These are phyloP conservation scores for Cydia splendana DNA, from an alignment of 1,140 invertebrate species.

Conservation along the genomic window DNA sequence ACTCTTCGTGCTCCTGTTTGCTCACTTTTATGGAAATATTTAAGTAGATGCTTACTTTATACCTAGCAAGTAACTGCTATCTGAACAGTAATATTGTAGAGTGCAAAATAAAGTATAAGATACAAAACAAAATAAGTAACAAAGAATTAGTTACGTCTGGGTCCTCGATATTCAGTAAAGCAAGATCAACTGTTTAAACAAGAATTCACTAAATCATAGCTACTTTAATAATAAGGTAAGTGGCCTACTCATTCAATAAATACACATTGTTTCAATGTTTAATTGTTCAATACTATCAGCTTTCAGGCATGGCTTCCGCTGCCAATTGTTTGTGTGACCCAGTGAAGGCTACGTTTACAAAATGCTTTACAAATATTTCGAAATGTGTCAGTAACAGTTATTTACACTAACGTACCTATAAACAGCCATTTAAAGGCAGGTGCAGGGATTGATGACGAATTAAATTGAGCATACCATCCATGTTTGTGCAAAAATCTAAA, in stretches of 20 bases:
- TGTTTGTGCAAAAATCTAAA: too few species aligned
- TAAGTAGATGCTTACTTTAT: too few species aligned
- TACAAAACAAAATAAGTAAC: too few species aligned
- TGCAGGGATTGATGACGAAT: too few species aligned
- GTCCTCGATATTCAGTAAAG: not conserved
- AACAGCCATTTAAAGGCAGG: too few species aligned
- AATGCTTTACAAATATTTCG: not conserved
- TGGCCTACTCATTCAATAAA: constrained; percentile 7
- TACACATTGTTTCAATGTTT: constrained; percentile 25
- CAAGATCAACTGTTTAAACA: constrained; percentile 16
- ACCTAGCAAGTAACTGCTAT: too few species aligned
- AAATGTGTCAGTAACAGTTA: not conserved
- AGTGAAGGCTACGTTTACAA: not conserved
- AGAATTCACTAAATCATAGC: not conserved
- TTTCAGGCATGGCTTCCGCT: constrained; percentile 28
- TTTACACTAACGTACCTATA: too few species aligned
- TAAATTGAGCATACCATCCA: too few species aligned
- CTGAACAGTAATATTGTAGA: not conserved
- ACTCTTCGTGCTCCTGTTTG: too few species aligned
- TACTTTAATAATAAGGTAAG: not conserved
- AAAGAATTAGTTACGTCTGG: not conserved
- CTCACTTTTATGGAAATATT: too few species aligned
- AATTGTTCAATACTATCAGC: constrained; percentile 24
- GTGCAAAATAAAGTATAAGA: not conserved
- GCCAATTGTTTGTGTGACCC: constrained; percentile 10